Base-by-base conservation (phyloP, 2,888 invertebrate genomes). In the Acanthoscelides obtectus region DNA sequence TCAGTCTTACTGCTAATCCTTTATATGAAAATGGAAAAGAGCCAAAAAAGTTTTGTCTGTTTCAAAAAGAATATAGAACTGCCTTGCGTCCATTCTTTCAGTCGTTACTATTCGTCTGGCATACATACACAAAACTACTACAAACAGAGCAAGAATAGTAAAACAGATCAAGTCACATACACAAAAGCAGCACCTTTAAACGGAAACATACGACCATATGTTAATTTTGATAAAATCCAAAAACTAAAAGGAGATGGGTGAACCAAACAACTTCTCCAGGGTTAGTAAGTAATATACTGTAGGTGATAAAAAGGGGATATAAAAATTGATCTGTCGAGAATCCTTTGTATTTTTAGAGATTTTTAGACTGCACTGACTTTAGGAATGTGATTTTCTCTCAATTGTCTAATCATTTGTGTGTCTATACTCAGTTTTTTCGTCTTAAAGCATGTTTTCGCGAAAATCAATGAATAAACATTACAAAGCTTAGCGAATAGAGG, bases 291-390 rank as follows among this genome's bases (percentile, higher is more conserved):
- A 45, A 45, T 45, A 12, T 45, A 45, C 45, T 45, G 45, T 45
- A 27, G 21, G 63, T 4, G 22, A 69, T 25, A 64, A 19, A 67
- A 71, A 22, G 5, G 67, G 65, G 22, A 17, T 66, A 63, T 64
- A 71, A 72, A 72, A 73, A 70, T 69, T 69, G 72, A 67, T 72
- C 69, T 72, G 74, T 67, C 72, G 71, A 74, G 74, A 74, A 74
- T 72, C 74, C 72, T 74, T 69, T 69, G 67, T 67, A 17, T n/a
- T 22, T 22, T 22, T 22, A 8, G 22, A 22, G 69, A 67, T 66
- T 64, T n/a, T n/a, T 20, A 68, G 64, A 25, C 68, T 67, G 72
- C 72, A 70, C 72, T 70, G 67, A 67, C 64, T 72, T 72, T 70
- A 72, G 72, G 72, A 72, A 72, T 72, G 72, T 67, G 70, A 69